Evolutionary conservation across 2,888 invertebrate genomes (phyloP), one percentile per base, ranked within the genome.

Genomic region (Empis stercorea): DNA sequence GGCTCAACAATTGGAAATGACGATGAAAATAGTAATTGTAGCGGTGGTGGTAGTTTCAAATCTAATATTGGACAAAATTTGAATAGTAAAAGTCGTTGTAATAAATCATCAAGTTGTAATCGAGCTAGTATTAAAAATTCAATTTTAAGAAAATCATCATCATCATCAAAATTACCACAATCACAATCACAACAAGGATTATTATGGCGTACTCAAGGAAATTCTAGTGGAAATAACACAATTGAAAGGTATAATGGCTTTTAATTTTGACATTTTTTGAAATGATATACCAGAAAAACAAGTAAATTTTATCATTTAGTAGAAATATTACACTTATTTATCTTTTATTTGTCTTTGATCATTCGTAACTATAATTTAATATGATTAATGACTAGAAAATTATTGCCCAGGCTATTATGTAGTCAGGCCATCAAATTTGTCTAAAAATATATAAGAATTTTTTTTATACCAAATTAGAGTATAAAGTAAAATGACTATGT

Each of bases 201-300:
- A 48, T 57, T 53, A 51, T 59, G 57, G 59, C 55, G 54, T 51
- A 53, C 56, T 51, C 57, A 55, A 48, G 55, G 51, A 34, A 53
- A 51, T 44, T 40, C 52, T 45, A 44, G 45, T 30, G 44, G 51
- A 46, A 41, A 34, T 7, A 48, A 23, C 27, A 14, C 46, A 14
- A 38, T 47, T 43, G 55, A 55, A 39, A 53, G 53, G 56, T 56
- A 52, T n/a, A n/a, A n/a, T n/a, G n/a, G n/a, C n/a, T n/a, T n/a
- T n/a, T n/a, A n/a, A n/a, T n/a, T n/a, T 10, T 20, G 20, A 20
- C 5, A 20, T 20, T 20, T 20, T 20, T 4, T 4, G 20, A 20
- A 5, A 20, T 20, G 20, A 20, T 5, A 20, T n/a, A 20, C 20
- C 20, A 20, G n/a, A n/a, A n/a, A n/a, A n/a, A n/a, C n/a, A n/a